Evolutionary conservation across 2,888 invertebrate genomes (phyloP), one percentile per base, ranked within the genome.

Genomic region (Sminthurinus aureus): DNA sequence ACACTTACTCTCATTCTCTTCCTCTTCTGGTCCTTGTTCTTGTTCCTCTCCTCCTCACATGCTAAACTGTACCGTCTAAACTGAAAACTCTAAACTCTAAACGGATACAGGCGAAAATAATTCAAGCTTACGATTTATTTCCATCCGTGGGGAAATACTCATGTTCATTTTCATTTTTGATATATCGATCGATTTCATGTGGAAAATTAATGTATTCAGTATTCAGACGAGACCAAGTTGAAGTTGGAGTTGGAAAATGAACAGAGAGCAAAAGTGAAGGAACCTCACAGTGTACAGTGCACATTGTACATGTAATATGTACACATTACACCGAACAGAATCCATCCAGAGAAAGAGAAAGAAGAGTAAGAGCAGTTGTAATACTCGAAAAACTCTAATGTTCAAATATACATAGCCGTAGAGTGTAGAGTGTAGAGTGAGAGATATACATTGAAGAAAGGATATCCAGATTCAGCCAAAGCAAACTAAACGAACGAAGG

Each of bases 111-210:
- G 58, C 50, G 76, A 80, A 81, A 81, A 85, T 85, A 71, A 83
- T 85, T 85, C 81, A 83, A 78, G 78, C 81, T 77, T 82, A 74
- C 79, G 75, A 83, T 85, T 85, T 85, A 85, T 85, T 84, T 82
- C 74, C 81, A 84, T 81, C 83, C 84, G 66, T 81, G 58, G 83
- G 86, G 85, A 85, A 86, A 86, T 85, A 38, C 38, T 38, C 38
- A 38, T 86, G 85, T 85, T 84, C 85, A 84, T 84, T 80, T 77
- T 85, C 84, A 84, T 83, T 85, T 85, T 85, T 84, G 84, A 84
- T 85, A 85, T 83, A 85, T 85, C 83, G 84, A 85, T 84, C 85
- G 81, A 84, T 84, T 82, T 85, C 83, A 83, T 85, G 80, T 85
- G 78, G 75, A 79, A 78, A 84, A 83, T 84, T 84, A 84, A 84